Evolutionary conservation across 1,140 invertebrate genomes (phyloP).

Genomic region (Dendroctonus ponderosae): DNA sequence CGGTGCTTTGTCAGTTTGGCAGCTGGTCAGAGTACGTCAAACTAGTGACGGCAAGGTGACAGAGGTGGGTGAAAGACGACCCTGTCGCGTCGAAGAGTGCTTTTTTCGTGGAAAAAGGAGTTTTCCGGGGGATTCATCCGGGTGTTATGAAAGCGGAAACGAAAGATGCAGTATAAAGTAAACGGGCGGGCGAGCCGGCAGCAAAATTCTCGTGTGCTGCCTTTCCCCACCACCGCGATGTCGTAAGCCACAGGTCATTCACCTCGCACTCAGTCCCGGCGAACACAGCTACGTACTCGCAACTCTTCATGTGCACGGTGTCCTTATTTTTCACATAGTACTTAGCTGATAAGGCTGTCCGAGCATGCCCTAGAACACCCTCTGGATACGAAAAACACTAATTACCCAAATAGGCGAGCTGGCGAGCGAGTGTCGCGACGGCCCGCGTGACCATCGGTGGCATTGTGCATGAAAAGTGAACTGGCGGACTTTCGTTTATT

Average conservation of each 20-base stretch:
- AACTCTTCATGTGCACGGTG: slow-evolving; percentile 37
- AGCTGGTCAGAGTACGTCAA: not conserved
- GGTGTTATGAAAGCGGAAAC: slow-evolving; percentile 31
- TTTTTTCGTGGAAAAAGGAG: not conserved
- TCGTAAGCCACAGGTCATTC: slow-evolving; percentile 50
- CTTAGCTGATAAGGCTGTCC: slow-evolving; percentile 33
- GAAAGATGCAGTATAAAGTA: slow-evolving; percentile 26
- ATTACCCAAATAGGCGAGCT: not conserved
- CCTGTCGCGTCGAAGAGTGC: not conserved
- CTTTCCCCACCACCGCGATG: slow-evolving; percentile 42
- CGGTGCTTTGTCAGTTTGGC: not conserved
- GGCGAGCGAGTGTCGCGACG: not conserved
- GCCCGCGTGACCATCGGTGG: not conserved
- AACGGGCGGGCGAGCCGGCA: slow-evolving; percentile 36
- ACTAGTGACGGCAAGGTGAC: not conserved
- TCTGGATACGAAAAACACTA: not conserved
- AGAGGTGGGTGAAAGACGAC: not conserved
- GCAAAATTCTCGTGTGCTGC: slow-evolving; percentile 44
- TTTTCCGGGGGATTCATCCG: not conserved
- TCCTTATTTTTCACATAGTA: slow-evolving; percentile 45
- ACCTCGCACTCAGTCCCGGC: slow-evolving; percentile 50
- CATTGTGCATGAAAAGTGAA: slow-evolving; percentile 22
- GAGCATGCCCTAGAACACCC: too few species aligned
- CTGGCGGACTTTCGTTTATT: slow-evolving; percentile 26
- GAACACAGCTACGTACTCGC: slow-evolving; percentile 43